A percentile compares a stretch with the other conserved stretches of the same genome.
phyloP scores from a whole-genome alignment of 2,888 invertebrate genomes.

The Phrixothrix hirtus region DNA sequence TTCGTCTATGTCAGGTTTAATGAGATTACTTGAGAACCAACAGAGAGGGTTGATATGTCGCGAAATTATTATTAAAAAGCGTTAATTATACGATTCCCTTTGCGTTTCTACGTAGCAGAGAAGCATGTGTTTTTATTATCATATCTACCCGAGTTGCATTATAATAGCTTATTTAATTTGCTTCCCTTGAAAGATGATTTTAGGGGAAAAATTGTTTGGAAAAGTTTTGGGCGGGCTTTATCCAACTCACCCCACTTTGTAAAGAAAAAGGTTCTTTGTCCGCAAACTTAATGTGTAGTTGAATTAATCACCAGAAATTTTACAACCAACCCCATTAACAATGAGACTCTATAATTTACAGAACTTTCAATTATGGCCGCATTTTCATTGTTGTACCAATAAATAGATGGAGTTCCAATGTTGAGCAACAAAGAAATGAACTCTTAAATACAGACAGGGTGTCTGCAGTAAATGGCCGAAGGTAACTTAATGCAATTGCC shows the following conservation, averaged over 20 bases:
- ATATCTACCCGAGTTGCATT: constrained; percentile 5
- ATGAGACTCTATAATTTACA: no score
- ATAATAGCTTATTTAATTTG: background rate
- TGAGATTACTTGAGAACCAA: constrained; percentile 17
- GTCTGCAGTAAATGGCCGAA: constrained; percentile 31
- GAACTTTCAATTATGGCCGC: no score
- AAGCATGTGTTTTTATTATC: constrained; percentile 13
- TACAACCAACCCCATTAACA: no score
- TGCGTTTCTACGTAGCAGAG: constrained; percentile 4
- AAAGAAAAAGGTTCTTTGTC: no score
- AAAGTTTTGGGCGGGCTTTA: no score
- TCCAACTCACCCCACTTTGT: no score
- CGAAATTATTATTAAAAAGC: constrained; percentile 20
- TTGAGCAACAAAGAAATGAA: constrained; percentile 21
- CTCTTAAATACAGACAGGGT: constrained; percentile 30
- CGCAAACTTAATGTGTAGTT: no score
- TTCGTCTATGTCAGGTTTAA: constrained; percentile 27
- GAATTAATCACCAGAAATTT: no score
- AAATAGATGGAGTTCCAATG: constrained; percentile 4
- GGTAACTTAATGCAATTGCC: constrained; percentile 32
- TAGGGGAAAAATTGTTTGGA: no score
- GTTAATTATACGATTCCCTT: constrained; percentile 4
- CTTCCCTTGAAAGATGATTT: no score
- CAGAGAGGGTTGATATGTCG: constrained; percentile 15
- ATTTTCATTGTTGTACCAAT: no score